Conservation (phyloP, 2,797 vertebrate species). For the Simalia tracyae region DNA sequence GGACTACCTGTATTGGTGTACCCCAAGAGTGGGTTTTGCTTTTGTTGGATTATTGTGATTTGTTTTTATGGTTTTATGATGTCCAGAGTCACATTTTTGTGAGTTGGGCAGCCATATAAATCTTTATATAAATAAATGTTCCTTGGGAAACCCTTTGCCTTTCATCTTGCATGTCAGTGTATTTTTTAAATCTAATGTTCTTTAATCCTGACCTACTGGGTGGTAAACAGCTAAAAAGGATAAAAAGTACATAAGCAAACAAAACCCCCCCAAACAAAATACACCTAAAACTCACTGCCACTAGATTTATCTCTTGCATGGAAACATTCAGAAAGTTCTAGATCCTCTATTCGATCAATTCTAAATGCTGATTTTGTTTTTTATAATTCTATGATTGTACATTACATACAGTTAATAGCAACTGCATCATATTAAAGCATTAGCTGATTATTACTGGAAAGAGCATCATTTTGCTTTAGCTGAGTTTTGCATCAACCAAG, state of each 20-base stretch:
- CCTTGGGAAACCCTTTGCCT: background rate
- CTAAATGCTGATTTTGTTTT: background rate
- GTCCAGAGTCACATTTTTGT: background rate
- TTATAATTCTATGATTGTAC: background rate
- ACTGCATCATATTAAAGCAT: background rate
- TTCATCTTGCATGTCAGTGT: background rate
- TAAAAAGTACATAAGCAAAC: background rate
- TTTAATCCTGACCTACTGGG: background rate
- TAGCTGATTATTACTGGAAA: background rate
- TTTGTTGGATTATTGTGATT: background rate
- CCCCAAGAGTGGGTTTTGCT: background rate
- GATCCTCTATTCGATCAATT: background rate
- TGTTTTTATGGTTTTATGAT: background rate
- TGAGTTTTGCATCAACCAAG: conserved; percentile 17
- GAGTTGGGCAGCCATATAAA: background rate
- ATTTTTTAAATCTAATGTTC: background rate
- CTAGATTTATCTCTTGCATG: background rate
- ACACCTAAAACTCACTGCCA: background rate
- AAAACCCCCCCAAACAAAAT: background rate
- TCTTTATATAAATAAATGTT: background rate
- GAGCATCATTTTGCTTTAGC: background rate
- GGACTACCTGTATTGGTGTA: background rate
- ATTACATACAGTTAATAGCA: conserved; percentile 6
- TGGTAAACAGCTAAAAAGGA: background rate
- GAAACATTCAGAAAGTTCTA: background rate